These are phyloP conservation scores for Reinhardtius hippoglossoides DNA, from an alignment of 2,113 vertebrate species.

Conservation along the genomic window DNA sequence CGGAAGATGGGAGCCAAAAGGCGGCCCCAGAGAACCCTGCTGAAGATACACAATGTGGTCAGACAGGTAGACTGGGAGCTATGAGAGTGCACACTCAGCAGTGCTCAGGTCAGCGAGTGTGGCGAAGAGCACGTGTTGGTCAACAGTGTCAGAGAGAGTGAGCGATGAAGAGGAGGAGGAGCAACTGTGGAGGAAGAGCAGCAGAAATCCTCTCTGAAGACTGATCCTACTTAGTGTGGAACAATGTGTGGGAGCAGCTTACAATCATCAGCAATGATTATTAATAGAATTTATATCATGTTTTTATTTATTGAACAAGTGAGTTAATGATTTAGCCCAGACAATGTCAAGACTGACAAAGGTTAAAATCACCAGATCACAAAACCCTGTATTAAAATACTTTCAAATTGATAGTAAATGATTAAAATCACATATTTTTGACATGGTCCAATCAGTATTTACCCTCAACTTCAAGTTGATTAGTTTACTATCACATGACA, in stretches of 20 bases:
- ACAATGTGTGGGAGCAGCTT: not conserved
- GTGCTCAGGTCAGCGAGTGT: not conserved
- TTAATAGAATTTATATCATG: not conserved
- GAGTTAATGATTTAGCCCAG: not conserved
- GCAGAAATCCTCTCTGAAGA: not conserved
- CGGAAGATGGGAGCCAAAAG: conserved; percentile 5
- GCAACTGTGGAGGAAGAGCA: not conserved
- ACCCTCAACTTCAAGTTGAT: too few relatives aligned
- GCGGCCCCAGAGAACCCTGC: not conserved
- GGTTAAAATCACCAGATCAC: not conserved
- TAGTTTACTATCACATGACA: too few relatives aligned
- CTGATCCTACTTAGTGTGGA: not conserved
- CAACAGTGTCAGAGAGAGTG: conserved; percentile 4
- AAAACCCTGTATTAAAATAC: not conserved
- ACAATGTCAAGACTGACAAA: not conserved
- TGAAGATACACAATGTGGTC: conserved; percentile 23
- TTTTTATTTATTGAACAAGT: not conserved
- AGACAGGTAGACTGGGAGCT: not conserved
- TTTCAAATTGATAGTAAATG: too few relatives aligned
- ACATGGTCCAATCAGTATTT: too few relatives aligned
- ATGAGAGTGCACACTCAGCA: not conserved
- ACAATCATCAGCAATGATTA: not conserved
- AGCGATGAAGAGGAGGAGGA: not conserved
- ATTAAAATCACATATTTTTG: too few relatives aligned
- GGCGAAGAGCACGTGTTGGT: conserved; percentile 11